Percentiles rank a stretch among this genome's conserved stretches.
phyloP scores from a whole-genome alignment of 1,140 invertebrate genomes.

The Formica selysi region DNA sequence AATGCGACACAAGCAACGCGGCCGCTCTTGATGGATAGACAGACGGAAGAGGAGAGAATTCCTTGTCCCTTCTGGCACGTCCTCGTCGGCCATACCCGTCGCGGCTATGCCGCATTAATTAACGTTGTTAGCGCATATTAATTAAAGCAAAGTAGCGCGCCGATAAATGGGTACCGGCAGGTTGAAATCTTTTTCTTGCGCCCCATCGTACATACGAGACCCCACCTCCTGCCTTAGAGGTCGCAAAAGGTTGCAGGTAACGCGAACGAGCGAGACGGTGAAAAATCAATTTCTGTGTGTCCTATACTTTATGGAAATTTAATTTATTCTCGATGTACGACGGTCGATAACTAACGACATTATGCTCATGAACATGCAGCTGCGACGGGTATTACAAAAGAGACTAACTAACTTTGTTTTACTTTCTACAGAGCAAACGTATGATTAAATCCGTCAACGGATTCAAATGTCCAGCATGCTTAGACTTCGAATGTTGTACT shows the following conservation, averaged over 20 bases:
- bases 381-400: constrained; percentile 14
- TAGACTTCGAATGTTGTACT: constrained; percentile 29
- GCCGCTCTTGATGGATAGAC: constrained; percentile 54
- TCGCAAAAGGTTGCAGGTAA: background rate
- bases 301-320: constrained; percentile 53
- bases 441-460: constrained; percentile 12
- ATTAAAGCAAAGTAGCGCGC: constrained; percentile 75
- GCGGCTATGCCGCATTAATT: constrained; percentile 75
- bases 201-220: constrained; percentile 18
- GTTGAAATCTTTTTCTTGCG: constrained; percentile 67
- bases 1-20: constrained; percentile 48
- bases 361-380: constrained; percentile 18
- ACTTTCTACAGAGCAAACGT: constrained; percentile 9
- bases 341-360: constrained; percentile 26
- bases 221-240: background rate
- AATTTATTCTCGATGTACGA: constrained; percentile 42
- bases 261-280: constrained; percentile 7
- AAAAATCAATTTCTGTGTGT: constrained; percentile 61
- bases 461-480: background rate
- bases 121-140: constrained; percentile 78
- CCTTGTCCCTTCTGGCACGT: constrained; percentile 15
- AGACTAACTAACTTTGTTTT: constrained; percentile 33
- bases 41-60: constrained; percentile 44
- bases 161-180: constrained; percentile 35
- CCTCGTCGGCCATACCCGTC: constrained; percentile 25